These are phyloP conservation scores for Baryphthengus martii DNA, from an alignment of 2,113 vertebrate genomes.

Conservation along the genomic window DNA sequence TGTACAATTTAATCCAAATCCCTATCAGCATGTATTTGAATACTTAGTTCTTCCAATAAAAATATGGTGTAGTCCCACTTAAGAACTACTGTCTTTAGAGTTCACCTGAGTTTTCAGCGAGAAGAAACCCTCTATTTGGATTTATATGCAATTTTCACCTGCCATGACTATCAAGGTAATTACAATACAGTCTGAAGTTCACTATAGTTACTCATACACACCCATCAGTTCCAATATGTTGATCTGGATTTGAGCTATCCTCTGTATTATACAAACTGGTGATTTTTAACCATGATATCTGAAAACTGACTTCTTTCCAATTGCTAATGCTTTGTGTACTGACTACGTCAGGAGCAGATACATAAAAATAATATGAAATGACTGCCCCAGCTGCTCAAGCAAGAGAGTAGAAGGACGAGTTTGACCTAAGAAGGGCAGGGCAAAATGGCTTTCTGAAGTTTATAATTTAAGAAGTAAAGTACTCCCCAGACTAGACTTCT, in stretches of 20 bases:
- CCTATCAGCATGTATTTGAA: background rate
- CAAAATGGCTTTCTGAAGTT: background rate
- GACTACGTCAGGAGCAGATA: background rate
- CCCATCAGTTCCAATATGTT: background rate
- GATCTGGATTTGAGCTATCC: background rate
- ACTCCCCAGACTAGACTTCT: background rate
- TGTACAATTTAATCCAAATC: background rate
- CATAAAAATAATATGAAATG: background rate
- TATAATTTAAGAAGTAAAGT: background rate
- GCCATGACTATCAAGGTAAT: background rate
- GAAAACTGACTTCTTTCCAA: background rate
- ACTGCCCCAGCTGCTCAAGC: slow-evolving; percentile 20
- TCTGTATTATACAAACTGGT: background rate
- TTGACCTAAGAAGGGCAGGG: background rate
- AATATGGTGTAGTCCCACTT: background rate
- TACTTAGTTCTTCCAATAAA: background rate
- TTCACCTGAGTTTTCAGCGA: background rate
- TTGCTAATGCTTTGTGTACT: background rate
- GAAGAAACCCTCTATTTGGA: background rate
- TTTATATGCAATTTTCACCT: background rate
- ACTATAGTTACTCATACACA: background rate
- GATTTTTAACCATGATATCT: background rate
- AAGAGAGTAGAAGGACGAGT: background rate
- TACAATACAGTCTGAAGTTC: background rate
- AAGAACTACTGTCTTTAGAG: background rate